phyloP scores from a whole-genome alignment of 2,113 vertebrate species.

The Trinectes maculatus region DNA sequence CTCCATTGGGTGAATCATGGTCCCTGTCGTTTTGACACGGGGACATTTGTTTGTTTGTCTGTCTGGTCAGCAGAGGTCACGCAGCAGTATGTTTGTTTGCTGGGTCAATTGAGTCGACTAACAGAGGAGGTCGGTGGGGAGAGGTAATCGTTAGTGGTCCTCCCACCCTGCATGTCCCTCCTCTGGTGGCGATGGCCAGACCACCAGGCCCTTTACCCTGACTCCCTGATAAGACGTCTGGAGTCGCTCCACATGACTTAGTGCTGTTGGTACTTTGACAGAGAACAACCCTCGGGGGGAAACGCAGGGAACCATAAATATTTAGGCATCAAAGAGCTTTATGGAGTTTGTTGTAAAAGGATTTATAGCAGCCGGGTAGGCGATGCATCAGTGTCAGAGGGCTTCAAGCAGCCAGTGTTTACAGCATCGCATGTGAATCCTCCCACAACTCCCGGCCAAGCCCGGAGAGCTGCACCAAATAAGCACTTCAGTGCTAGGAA shows the following conservation, averaged over 20 bases:
- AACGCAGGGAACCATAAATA: constrained; percentile 85
- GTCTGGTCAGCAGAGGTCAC: constrained; percentile 76
- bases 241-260: constrained; percentile 79
- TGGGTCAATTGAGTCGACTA: constrained; percentile 72
- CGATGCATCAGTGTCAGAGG: constrained; percentile 72
- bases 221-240: constrained; percentile 79
- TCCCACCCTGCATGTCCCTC: constrained; percentile 58
- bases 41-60: constrained; percentile 78
- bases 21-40: constrained; percentile 63
- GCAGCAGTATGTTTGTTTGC: constrained; percentile 69
- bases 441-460: constrained; percentile 56
- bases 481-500: constrained; percentile 76
- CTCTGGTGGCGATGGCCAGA: constrained; percentile 59
- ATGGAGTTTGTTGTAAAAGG: constrained; percentile 86
- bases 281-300: constrained; percentile 79
- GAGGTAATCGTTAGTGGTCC: constrained; percentile 51
- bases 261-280: constrained; percentile 72
- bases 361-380: constrained; percentile 79
- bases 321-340: constrained; percentile 84
- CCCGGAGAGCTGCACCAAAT: constrained; percentile 74
- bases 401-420: constrained; percentile 68
- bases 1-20: constrained; percentile 41
- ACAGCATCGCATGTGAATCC: constrained; percentile 63
- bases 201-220: constrained; percentile 72
- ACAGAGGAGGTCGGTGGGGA: constrained; percentile 49